phyloP scores from a whole-genome alignment of 2,797 vertebrate genomes.

The Corythornis leucogaster region DNA sequence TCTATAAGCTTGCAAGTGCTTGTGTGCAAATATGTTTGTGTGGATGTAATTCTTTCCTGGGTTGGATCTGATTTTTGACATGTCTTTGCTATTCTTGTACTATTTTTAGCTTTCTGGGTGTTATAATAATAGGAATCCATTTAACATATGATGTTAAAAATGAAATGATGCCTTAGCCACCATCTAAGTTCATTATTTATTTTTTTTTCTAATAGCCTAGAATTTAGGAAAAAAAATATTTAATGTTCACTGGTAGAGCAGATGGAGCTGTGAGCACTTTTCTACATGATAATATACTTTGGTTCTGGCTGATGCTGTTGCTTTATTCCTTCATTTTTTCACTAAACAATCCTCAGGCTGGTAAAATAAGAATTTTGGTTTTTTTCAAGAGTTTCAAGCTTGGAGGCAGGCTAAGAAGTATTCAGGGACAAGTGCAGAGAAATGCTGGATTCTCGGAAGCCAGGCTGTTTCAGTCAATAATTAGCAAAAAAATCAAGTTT shows the following conservation, averaged over 20 bases:
- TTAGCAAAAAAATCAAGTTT: not conserved
- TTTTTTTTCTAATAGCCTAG: conserved; percentile 56
- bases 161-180: conserved; percentile 54
- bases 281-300: conserved; percentile 46
- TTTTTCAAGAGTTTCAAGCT: not conserved
- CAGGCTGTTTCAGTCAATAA: not conserved
- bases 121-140: conserved; percentile 28
- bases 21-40: not conserved
- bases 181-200: conserved; percentile 35
- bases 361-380: not conserved
- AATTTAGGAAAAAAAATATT: conserved; percentile 56
- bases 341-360: conserved; percentile 48
- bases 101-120: conserved; percentile 25
- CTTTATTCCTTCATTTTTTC: conserved; percentile 63
- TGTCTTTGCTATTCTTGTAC: not conserved
- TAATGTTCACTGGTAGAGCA: conserved; percentile 68
- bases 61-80: conserved; percentile 1
- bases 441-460: not conserved
- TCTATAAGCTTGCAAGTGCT: not conserved
- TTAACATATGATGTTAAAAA: conserved; percentile 53
- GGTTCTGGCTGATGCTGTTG: conserved; percentile 50
- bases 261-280: conserved; percentile 59
- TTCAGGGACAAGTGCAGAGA: not conserved
- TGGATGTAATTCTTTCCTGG: not conserved
- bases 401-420: not conserved